phyloP scores from a whole-genome alignment of 2,888 invertebrate genomes.

The Orthonevra nobilis region DNA sequence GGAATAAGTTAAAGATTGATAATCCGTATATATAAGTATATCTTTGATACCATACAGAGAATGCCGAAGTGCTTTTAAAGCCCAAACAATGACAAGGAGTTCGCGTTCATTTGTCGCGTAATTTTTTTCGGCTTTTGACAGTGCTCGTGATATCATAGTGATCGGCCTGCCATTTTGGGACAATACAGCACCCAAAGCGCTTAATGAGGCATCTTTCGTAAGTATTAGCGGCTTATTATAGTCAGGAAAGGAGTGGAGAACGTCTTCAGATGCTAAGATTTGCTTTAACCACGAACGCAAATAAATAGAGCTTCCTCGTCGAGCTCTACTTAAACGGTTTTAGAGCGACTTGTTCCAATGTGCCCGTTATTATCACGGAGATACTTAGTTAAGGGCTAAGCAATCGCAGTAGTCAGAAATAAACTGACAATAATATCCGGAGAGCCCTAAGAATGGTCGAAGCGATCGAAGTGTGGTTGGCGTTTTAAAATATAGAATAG shows the following conservation, averaged over 20 bases:
- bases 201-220: conserved; percentile 43
- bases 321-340: conserved; percentile 36
- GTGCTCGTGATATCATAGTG: conserved; percentile 33
- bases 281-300: conserved; percentile 27
- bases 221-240: conserved; percentile 33
- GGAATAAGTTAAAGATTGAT: conserved; percentile 67
- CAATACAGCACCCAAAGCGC: conserved; percentile 34
- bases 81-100: conserved; percentile 43
- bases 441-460: not conserved
- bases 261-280: conserved; percentile 41
- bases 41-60: conserved; percentile 34
- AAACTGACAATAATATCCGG: conserved; percentile 1
- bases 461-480: not conserved
- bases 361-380: conserved; percentile 55
- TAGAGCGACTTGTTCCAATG: conserved; percentile 24
- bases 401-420: conserved; percentile 5
- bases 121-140: conserved; percentile 7
- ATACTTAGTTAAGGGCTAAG: conserved; percentile 19
- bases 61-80: too few species aligned
- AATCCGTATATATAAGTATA: conserved; percentile 38
- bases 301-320: conserved; percentile 35
- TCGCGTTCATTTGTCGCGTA: conserved; percentile 47
- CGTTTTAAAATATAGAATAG: conserved; percentile 19
- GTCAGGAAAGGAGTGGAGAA: conserved; percentile 38
- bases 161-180: conserved; percentile 17